phyloP scores from a whole-genome alignment of 37 sponge, comb jelly and placozoan genomes.

The Mnemiopsis leidyi region DNA sequence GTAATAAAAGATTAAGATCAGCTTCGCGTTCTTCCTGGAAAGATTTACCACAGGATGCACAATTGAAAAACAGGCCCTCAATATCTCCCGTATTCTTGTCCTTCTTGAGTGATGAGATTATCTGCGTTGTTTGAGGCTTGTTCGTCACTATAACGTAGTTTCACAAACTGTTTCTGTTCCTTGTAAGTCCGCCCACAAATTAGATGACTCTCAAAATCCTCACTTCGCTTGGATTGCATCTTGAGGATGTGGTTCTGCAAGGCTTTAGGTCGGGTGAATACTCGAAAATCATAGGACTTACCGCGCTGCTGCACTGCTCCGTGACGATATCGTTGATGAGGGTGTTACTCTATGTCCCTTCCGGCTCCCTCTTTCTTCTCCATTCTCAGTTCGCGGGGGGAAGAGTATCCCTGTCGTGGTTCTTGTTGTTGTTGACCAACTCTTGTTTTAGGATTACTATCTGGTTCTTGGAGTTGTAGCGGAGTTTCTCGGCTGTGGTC shows the following conservation, averaged over 20 bases:
- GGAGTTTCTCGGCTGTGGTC: not conserved
- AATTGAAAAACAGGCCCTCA: no score
- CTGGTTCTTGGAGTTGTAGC: not conserved
- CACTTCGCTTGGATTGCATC: not conserved
- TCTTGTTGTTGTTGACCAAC: not conserved
- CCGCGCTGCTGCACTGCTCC: no score
- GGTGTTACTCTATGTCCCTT: not conserved
- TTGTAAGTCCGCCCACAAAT: not conserved
- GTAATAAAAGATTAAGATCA: no score
- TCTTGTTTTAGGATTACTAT: slow-evolving; percentile 44
- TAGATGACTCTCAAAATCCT: slow-evolving; percentile 28
- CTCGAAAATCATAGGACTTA: no score
- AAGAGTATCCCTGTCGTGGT: no score
- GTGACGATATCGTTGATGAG: not conserved
- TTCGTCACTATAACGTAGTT: no score
- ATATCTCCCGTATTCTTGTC: no score
- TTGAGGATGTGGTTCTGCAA: slow-evolving; percentile 12
- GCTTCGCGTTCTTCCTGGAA: no score
- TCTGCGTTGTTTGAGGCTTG: no score
- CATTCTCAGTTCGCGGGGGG: not conserved
- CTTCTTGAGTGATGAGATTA: no score
- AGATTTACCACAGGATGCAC: no score
- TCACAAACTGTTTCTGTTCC: slow-evolving; percentile 27
- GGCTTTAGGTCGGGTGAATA: not conserved
- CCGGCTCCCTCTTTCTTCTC: not conserved